These are phyloP conservation scores for Anhinga anhinga DNA, from an alignment of 2,113 vertebrate species.

Conservation along the genomic window DNA sequence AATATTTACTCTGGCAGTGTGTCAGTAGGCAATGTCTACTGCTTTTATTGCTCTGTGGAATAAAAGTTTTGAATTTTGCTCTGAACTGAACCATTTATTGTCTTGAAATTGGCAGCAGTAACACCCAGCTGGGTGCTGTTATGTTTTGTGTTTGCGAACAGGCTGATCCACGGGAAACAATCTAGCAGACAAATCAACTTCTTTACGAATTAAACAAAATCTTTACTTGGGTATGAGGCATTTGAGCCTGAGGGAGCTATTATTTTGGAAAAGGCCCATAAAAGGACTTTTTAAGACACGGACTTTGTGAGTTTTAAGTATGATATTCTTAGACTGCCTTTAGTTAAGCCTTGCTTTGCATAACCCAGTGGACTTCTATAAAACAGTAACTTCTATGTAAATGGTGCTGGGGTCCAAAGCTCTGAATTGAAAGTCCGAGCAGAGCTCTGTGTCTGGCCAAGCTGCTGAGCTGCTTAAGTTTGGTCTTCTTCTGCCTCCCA, in stretches of 20 bases:
- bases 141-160: not conserved
- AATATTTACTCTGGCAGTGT: conserved; percentile 38
- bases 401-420: not conserved
- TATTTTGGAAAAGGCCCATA: conserved; percentile 51
- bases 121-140: conserved; percentile 30
- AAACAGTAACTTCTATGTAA: not conserved
- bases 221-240: not conserved
- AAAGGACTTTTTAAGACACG: conserved; percentile 1
- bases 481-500: not conserved
- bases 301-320: not conserved
- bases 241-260: conserved; percentile 27
- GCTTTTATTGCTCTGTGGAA: conserved; percentile 44
- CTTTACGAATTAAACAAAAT: conserved; percentile 33
- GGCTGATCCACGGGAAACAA: conserved; percentile 49
- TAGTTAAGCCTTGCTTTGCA: not conserved
- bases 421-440: not conserved
- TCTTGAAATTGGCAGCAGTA: conserved; percentile 49
- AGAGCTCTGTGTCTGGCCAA: not conserved
- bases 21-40: conserved; percentile 28
- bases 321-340: conserved; percentile 15
- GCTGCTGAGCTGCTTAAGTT: not conserved
- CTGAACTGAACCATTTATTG: conserved; percentile 33
- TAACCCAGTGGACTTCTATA: not conserved
- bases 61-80: conserved; percentile 27
- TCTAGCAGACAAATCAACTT: conserved; percentile 21